Base-by-base conservation (phyloP, 2,888 invertebrate species). In the Candidula unifasciata region DNA sequence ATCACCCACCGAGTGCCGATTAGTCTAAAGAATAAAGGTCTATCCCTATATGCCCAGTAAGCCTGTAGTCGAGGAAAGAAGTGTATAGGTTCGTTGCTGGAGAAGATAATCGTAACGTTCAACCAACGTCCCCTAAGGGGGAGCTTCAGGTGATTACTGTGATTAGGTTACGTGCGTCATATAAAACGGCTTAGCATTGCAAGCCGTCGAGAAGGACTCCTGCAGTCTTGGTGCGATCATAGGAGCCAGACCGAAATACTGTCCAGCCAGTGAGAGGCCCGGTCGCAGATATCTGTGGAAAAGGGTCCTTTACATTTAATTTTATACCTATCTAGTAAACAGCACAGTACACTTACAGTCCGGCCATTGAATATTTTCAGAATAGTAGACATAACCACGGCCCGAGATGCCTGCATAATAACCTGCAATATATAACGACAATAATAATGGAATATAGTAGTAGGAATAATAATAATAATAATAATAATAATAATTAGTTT, bases 321-420 rank as follows among this genome's bases (percentile, higher is more conserved):
- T 16, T 18, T 18, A 54, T 54, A 54, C 8, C 57, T 16, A 54
- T 54, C 18, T 16, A 16, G 8, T 54, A 54, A 54, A 18, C 18
- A 54, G 54, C 21, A 24, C 3, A 18, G 60, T 60, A 60, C 27
- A 88, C 92, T 90, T 88, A 94, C 94, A 93, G 88, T 96, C 96
- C 89, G 96, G 95, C 97, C 98, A 98, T 89, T 95, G 95, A 94
- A 99, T 98, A 91, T 97, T 96, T 94, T 99, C 99, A 94, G 99
- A 99, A 95, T 97, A 99, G 94, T 98, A 97, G 90, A 99, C 87
- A 27, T 86, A 44, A 16, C 87, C 96, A 90, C 96, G 90, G n/a
- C 94, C 94, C 16, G 94, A 94, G 89, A 95, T 95, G 84, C 95
- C 95, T 54, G 92, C 92, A 8, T 95, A 94, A 74, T 93, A 88